Evolutionary conservation across 2,888 invertebrate species (phyloP), one percentile per base, ranked within the genome.

Genomic region (Lobophora halterata): DNA sequence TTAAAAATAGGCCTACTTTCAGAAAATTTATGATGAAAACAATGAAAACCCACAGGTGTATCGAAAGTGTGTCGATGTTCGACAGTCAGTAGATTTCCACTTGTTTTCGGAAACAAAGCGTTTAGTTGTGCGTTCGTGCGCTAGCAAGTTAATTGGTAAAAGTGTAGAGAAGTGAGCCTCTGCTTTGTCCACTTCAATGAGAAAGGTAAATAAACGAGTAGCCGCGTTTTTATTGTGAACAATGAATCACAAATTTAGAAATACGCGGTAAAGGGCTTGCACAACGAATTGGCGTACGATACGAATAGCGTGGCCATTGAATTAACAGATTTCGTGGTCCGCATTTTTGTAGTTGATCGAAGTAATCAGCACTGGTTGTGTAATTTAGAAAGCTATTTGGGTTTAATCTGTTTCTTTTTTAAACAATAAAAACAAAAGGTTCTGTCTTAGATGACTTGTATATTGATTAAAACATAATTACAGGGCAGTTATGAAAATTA

Each of bases 111-210:
- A 78, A 81, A 83, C 82, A 85, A 82, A 76, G 80, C 68, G 42
- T 33, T 47, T 57, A n/a, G n/a, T 53, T 49, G 56, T 37, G 47
- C 55, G 66, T 59, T 70, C 75, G 73, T 71, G 76, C 68, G 60
- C 56, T 52, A 55, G 56, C 59, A 48, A 64, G 63, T 66, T 83
- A 86, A 86, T 86, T 83, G 81, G 86, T 82, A 86, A 86, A 85
- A 87, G 82, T 82, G 70, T 71, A 70, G 72, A 81, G 79, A 86
- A 36, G 78, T 78, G 69, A 72, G 69, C 72, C 69, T 79, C 76
- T 79, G 72, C 71, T 71, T 74, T 71, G 69, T 66, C 57, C 57
- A 62, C 36, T 30, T 52, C 65, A 69, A 76, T 74, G 70, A 63
- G 73, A 76, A 80, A 72, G 66, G 61, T 69, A 80, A 85, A 85